Evolutionary conservation across 2,797 vertebrate species (phyloP).

Genomic region (Bufotes viridis): DNA sequence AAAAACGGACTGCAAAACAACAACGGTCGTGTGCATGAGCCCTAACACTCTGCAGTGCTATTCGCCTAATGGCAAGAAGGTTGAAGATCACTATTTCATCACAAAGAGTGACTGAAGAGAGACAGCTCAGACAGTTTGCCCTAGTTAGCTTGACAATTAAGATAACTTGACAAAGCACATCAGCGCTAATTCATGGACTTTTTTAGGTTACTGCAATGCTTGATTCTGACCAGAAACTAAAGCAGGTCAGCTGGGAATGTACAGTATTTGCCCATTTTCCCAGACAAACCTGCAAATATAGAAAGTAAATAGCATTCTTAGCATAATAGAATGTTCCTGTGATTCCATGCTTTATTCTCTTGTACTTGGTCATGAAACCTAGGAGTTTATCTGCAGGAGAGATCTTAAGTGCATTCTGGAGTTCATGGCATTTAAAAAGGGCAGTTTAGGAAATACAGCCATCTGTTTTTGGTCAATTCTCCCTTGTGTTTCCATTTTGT

Average conservation of each 20-base stretch:
- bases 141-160: slow-evolving; percentile 13
- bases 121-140: not conserved
- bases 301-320: not conserved
- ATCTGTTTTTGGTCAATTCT: not conserved
- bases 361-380: not conserved
- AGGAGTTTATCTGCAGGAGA: not conserved
- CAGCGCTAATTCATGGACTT: not conserved
- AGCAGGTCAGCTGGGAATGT: not conserved
- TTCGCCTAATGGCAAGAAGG: not conserved
- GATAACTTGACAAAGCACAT: slow-evolving; percentile 33
- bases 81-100: not conserved
- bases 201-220: not conserved
- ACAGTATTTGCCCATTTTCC: not conserved
- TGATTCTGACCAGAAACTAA: not conserved
- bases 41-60: no score
- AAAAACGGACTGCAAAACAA: no score
- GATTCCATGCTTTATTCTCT: no score
- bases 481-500: not conserved
- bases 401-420: not conserved
- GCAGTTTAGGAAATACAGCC: not conserved
- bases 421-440: not conserved
- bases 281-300: not conserved
- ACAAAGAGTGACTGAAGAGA: not conserved
- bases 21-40: no score
- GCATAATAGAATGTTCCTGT: not conserved